phyloP scores from a whole-genome alignment of 2,113 vertebrate species.

The Rhea americana region DNA sequence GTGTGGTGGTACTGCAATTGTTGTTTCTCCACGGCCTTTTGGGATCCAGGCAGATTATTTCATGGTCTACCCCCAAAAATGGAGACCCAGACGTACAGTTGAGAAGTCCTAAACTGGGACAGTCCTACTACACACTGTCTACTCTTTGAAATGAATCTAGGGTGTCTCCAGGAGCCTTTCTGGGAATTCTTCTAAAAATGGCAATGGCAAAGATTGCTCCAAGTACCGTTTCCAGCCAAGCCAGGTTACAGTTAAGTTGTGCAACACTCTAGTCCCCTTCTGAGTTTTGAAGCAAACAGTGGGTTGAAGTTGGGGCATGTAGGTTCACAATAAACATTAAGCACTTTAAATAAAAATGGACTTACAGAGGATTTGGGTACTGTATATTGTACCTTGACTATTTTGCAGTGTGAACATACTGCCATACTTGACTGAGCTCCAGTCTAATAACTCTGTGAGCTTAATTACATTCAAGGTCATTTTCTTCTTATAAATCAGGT shows the following conservation, averaged over 20 bases:
- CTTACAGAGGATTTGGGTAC: not conserved
- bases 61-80: not conserved
- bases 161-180: not conserved
- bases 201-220: not conserved
- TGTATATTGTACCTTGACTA: not conserved
- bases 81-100: not conserved
- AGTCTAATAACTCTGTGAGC: not conserved
- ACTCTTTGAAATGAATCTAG: not conserved
- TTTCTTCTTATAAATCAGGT: slow-evolving; percentile 30
- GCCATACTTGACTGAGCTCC: slow-evolving; percentile 17
- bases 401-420: slow-evolving; percentile 3
- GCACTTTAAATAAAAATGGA: slow-evolving; percentile 15
- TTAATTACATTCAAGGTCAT: slow-evolving; percentile 60
- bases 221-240: not conserved
- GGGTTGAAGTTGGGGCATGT: not conserved
- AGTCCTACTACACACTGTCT: not conserved
- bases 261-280: not conserved
- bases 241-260: not conserved
- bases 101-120: not conserved
- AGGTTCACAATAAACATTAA: not conserved
- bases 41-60: not conserved
- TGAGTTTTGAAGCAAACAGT: not conserved
- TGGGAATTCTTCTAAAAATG: not conserved
- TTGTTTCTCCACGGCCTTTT: not conserved
- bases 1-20: not conserved